phyloP scores from a whole-genome alignment of 2,113 vertebrate genomes.

The Xiphophorus maculatus region DNA sequence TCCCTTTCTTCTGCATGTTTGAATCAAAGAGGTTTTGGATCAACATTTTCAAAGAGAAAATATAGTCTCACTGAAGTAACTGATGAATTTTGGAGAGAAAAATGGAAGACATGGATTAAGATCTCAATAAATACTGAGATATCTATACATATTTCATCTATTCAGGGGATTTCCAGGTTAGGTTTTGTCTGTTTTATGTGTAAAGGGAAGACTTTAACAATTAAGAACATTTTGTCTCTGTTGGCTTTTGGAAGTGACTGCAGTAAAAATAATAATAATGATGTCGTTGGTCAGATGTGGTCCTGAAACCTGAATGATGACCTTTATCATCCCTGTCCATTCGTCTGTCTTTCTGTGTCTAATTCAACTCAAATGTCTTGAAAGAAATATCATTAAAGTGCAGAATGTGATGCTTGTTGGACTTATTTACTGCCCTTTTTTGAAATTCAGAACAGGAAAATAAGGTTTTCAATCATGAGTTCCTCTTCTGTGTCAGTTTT shows the following conservation, averaged over 20 bases:
- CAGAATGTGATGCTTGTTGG: constrained; percentile 17
- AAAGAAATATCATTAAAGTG: constrained; percentile 36
- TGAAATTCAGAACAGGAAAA: background rate
- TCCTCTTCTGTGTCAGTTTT: background rate
- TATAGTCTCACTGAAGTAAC: constrained; percentile 19
- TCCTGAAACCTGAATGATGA: constrained; percentile 53
- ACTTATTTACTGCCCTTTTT: constrained; percentile 1
- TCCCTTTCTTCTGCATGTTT: constrained; percentile 60
- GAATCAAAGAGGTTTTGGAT: constrained; percentile 22
- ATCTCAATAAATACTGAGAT: constrained; percentile 33
- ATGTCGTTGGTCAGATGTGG: constrained; percentile 45
- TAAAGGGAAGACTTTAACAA: background rate
- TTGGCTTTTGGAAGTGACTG: constrained; percentile 10
- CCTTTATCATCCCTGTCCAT: constrained; percentile 18
- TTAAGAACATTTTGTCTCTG: constrained; percentile 12
- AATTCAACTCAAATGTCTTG: constrained; percentile 48
- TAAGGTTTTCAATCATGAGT: background rate
- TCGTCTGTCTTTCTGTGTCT: constrained; percentile 21
- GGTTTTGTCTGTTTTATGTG: constrained; percentile 32
- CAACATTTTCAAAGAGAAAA: constrained; percentile 10
- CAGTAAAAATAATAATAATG: constrained; percentile 18
- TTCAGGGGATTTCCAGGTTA: constrained; percentile 16
- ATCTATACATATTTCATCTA: constrained; percentile 50
- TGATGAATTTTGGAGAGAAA: background rate
- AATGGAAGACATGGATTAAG: constrained; percentile 9